These are phyloP conservation scores for Bungarus multicinctus DNA, from an alignment of 2,113 vertebrate genomes.

Conservation along the genomic window DNA sequence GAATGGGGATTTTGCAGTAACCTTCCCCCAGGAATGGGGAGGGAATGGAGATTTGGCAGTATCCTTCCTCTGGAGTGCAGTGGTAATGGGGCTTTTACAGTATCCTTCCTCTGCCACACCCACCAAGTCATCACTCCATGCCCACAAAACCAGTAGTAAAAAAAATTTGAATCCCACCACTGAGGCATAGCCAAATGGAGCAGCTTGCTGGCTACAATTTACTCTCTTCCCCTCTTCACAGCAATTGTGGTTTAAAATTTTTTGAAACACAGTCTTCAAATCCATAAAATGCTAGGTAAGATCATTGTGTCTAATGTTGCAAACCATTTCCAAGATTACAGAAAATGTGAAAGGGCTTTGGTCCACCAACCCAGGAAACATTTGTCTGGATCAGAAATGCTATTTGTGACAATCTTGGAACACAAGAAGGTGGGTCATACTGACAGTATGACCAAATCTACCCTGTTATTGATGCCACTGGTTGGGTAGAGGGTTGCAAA, in stretches of 20 bases:
- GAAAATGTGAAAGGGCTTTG: not conserved
- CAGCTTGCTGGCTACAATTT: not conserved
- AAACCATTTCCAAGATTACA: not conserved
- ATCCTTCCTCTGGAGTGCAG: too few relatives aligned
- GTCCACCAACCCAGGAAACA: not conserved
- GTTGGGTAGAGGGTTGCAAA: not conserved
- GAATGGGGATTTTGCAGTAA: too few relatives aligned
- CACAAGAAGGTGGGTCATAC: not conserved
- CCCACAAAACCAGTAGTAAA: too few relatives aligned
- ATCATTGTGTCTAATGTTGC: not conserved
- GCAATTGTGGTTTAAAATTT: not conserved
- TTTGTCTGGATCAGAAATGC: not conserved
- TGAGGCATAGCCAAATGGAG: not conserved
- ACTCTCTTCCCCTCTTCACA: not conserved
- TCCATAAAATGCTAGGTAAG: not conserved
- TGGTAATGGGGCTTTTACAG: too few relatives aligned
- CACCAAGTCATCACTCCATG: too few relatives aligned
- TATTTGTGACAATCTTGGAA: not conserved
- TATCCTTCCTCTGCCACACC: too few relatives aligned
- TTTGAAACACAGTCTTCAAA: not conserved
- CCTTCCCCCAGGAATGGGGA: too few relatives aligned
- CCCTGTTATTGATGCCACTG: not conserved
- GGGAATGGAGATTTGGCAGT: too few relatives aligned
- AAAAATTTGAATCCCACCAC: too few relatives aligned
- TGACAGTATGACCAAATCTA: not conserved